Evolutionary conservation across 2,888 invertebrate genomes (phyloP).

Genomic region (Furcula furcula): DNA sequence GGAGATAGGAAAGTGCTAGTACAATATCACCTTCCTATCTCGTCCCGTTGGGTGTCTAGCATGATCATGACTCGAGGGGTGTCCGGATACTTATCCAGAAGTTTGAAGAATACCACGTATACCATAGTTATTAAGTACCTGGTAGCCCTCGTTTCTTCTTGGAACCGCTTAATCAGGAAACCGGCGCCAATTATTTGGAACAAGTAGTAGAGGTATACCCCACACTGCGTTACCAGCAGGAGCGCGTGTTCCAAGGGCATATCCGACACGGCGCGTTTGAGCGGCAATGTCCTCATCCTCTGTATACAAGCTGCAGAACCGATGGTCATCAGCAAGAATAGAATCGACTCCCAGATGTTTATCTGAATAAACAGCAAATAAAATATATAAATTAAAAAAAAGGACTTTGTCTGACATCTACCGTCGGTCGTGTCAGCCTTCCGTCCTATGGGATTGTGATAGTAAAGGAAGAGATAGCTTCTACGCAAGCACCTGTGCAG

Average conservation of each 20-base stretch:
- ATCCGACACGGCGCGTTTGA: constrained; percentile 52
- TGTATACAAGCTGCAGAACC: constrained; percentile 68
- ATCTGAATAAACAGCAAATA: constrained; percentile 72
- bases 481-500: no score
- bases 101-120: no score
- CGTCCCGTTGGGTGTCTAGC: background rate
- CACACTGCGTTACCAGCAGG: constrained; percentile 89
- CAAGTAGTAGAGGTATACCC: constrained; percentile 89
- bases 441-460: no score
- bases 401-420: no score
- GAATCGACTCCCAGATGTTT: constrained; percentile 78
- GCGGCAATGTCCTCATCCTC: constrained; percentile 60
- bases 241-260: constrained; percentile 86
- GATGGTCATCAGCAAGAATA: constrained; percentile 66
- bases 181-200: constrained; percentile 89
- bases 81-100: no score
- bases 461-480: no score
- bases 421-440: no score
- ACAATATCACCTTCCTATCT: no score
- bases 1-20: no score
- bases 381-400: no score
- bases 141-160: constrained; percentile 60
- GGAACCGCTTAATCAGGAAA: constrained; percentile 70
- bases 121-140: constrained; percentile 46
- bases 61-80: no score